A percentile compares a stretch with the other conserved stretches of the same genome.
Conservation (phyloP, 2,888 invertebrate species). For the Macrophya annulata region DNA sequence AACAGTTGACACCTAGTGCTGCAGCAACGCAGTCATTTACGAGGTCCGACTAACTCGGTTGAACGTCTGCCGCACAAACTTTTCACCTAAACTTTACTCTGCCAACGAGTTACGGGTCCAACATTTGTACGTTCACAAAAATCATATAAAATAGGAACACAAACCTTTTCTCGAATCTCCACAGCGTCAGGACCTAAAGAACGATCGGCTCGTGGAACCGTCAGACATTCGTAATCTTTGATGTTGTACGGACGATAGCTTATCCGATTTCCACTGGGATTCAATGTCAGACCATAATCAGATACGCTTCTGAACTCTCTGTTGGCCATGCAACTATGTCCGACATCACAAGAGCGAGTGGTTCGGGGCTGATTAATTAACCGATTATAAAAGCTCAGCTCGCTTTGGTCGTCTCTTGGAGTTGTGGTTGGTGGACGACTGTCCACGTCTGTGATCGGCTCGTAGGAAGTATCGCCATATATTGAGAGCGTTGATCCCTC, state of each 20-base stretch:
- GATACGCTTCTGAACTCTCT: slow-evolving; percentile 50
- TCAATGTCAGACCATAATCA: slow-evolving; percentile 59
- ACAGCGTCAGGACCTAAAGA: slow-evolving; percentile 70
- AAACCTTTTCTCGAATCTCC: slow-evolving; percentile 68
- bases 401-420: slow-evolving; percentile 71
- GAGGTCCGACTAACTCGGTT: slow-evolving; percentile 8
- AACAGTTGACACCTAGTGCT: slow-evolving; percentile 38
- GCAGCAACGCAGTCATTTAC: slow-evolving; percentile 34
- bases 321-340: slow-evolving; percentile 47
- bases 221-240: slow-evolving; percentile 68
- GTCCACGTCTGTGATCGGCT: slow-evolving; percentile 64
- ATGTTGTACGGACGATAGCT: slow-evolving; percentile 69
- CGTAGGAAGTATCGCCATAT: slow-evolving; percentile 70
- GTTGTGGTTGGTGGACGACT: slow-evolving; percentile 61
- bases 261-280: slow-evolving; percentile 32
- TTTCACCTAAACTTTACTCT: slow-evolving; percentile 38
- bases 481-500: slow-evolving; percentile 72
- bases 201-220: slow-evolving; percentile 68
- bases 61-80: slow-evolving; percentile 21
- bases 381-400: slow-evolving; percentile 70
- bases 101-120: background rate
- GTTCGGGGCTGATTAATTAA: slow-evolving; percentile 61
- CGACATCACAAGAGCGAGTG: slow-evolving; percentile 60
- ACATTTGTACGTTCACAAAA: background rate
- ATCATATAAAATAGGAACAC: background rate